Evolutionary conservation across 2,113 vertebrate genomes (phyloP).

Genomic region (Nannospalax galili): DNA sequence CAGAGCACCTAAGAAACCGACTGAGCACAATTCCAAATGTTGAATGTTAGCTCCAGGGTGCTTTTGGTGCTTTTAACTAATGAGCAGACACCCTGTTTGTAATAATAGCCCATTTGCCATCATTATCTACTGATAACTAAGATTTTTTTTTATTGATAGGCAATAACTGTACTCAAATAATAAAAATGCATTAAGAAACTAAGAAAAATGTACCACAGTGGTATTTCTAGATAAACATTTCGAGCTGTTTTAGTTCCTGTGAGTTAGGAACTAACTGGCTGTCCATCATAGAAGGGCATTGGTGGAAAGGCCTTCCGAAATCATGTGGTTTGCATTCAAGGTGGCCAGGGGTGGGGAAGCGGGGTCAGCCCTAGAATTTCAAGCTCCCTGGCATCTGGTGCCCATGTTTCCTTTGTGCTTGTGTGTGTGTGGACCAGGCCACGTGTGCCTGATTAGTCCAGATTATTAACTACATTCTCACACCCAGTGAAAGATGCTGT

Average conservation of each 20-base stretch:
- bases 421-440: rapidly evolving
- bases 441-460: not conserved
- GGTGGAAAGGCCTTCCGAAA: not conserved
- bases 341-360: not conserved
- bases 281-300: not conserved
- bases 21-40: not conserved
- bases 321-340: not conserved
- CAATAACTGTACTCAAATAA: slow-evolving; percentile 6
- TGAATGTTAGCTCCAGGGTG: not conserved
- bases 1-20: not conserved
- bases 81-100: slow-evolving; percentile 10
- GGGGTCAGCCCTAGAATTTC: not conserved
- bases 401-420: not conserved
- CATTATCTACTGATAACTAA: not conserved
- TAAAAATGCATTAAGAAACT: not conserved
- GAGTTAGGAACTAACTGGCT: too few species aligned
- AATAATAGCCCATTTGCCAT: not conserved
- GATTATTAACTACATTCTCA: not conserved
- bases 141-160: not conserved
- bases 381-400: not conserved
- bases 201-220: too few species aligned
- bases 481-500: not conserved
- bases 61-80: not conserved
- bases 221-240: not conserved
- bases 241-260: not conserved